Evolutionary conservation across 92 coral and sea anemone species (phyloP).

Genomic region (Plumapathes pennacea): DNA sequence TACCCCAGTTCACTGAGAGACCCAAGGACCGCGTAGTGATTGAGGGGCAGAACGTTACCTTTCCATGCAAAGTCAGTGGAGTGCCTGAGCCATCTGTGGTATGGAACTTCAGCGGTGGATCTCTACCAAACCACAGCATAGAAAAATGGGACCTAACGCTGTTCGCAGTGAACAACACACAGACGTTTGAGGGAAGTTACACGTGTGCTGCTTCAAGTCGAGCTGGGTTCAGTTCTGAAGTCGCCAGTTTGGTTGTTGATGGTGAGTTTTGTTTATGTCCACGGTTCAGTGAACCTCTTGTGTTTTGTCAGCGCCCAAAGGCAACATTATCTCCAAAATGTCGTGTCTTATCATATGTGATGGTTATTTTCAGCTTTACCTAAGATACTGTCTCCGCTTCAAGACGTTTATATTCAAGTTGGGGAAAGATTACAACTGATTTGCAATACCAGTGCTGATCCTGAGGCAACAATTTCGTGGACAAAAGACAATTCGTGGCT

Average conservation of each 20-base stretch:
- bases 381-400: too few relatives aligned
- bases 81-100: conserved; percentile 26
- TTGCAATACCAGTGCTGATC: too few relatives aligned
- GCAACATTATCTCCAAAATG: too few relatives aligned
- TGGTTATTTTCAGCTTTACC: too few relatives aligned
- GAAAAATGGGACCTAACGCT: conserved; percentile 8
- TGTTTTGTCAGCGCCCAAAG: too few relatives aligned
- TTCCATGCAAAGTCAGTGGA: conserved; percentile 43
- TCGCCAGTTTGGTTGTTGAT: conserved; percentile 26
- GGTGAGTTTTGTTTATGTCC: too few relatives aligned
- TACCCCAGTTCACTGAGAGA: conserved; percentile 15
- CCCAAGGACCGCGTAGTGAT: conserved; percentile 5
- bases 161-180: neutral
- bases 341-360: too few relatives aligned
- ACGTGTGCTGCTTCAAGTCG: conserved; percentile 29
- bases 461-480: too few relatives aligned
- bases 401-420: too few relatives aligned
- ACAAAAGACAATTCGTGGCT: too few relatives aligned
- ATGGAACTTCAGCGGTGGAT: conserved; percentile 39
- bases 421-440: too few relatives aligned
- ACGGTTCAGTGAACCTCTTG: too few relatives aligned
- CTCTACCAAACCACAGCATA: conserved; percentile 9
- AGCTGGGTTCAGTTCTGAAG: conserved; percentile 18
- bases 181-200: conserved; percentile 18
- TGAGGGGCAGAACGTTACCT: conserved; percentile 7